Conservation (phyloP, 2,113 vertebrate species). For the Cervus canadensis region DNA sequence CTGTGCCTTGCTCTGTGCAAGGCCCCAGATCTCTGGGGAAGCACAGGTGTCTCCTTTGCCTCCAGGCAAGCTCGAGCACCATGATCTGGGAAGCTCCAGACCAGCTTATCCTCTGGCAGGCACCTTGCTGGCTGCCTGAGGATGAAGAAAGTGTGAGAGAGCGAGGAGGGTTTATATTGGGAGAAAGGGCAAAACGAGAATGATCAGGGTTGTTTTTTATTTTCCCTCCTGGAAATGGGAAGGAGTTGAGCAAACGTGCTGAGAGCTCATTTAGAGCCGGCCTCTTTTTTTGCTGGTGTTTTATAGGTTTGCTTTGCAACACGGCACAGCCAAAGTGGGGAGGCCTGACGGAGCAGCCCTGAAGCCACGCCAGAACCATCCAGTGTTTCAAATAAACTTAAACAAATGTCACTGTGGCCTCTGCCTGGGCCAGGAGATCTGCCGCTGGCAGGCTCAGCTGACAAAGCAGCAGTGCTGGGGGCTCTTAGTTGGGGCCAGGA, state of each 20-base stretch:
- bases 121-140: neutral
- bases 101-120: neutral
- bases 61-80: neutral
- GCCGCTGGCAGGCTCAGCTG: neutral
- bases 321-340: neutral
- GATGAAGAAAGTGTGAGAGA: neutral
- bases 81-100: neutral
- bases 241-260: neutral
- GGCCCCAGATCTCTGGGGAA: neutral
- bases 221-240: neutral
- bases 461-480: neutral
- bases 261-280: neutral
- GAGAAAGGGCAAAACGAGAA: neutral
- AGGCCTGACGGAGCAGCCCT: neutral
- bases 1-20: neutral
- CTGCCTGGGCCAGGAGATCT: neutral
- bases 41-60: neutral
- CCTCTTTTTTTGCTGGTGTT: neutral
- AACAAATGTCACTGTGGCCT: constrained; percentile 5
- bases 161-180: neutral
- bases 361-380: constrained; percentile 40
- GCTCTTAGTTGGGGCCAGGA: neutral
- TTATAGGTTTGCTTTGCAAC: constrained; percentile 35
- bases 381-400: constrained; percentile 57
- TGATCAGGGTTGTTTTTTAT: neutral